Evolutionary conservation across 2,888 invertebrate species (phyloP).

Genomic region (Troides helena): DNA sequence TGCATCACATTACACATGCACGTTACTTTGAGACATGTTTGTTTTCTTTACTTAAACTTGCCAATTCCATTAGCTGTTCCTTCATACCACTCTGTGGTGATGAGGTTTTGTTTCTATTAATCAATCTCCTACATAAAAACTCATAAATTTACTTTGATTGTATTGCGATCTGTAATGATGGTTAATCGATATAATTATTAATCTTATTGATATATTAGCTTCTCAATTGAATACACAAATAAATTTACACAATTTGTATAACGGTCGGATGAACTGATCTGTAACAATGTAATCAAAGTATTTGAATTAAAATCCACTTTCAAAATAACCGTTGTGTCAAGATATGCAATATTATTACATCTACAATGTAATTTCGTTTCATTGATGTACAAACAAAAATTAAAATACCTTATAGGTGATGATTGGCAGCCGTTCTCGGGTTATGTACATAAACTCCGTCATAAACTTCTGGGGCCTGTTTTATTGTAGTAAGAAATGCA

Average conservation of each 20-base stretch:
- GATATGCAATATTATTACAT: slow-evolving; percentile 11
- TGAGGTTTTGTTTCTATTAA: no score
- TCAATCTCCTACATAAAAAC: no score
- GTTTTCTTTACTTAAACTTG: no score
- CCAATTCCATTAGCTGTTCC: no score
- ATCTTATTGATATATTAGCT: background rate
- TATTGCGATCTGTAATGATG: no score
- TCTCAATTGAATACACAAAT: background rate
- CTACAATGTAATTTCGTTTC: slow-evolving; percentile 15
- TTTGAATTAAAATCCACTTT: no score
- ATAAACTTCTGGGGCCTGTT: slow-evolving; percentile 24
- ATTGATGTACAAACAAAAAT: slow-evolving; percentile 27
- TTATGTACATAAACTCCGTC: slow-evolving; percentile 18
- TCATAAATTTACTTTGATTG: no score
- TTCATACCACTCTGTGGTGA: no score
- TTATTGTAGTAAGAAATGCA: slow-evolving; percentile 29
- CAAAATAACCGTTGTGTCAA: background rate
- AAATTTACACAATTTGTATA: background rate
- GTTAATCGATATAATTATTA: background rate
- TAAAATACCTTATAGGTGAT: slow-evolving; percentile 23
- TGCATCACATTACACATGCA: no score
- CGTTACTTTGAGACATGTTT: no score
- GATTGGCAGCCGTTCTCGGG: slow-evolving; percentile 21
- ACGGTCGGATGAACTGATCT: background rate
- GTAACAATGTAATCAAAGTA: no score